Evolutionary conservation across 2,888 invertebrate species (phyloP).

Genomic region (Drosophila atroscutellata): DNA sequence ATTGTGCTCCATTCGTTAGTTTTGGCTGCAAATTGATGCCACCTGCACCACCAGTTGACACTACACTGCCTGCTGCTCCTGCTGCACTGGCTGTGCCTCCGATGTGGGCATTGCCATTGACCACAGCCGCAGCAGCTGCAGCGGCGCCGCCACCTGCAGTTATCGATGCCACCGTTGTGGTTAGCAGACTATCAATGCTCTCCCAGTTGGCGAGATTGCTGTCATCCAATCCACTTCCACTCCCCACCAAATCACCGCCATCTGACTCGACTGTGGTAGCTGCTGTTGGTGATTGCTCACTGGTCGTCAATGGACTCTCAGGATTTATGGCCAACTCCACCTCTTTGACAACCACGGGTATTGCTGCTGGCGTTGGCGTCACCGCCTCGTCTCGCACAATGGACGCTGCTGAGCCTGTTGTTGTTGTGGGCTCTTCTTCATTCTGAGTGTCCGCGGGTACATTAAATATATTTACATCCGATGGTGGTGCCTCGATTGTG

Average conservation of each 20-base stretch:
- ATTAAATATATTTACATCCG: conserved; percentile 71
- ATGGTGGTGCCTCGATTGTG: conserved; percentile 34
- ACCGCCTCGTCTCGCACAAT: conserved; percentile 12
- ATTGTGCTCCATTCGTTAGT: conserved; percentile 86
- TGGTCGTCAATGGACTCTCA: conserved; percentile 2
- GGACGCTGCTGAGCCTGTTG: conserved; percentile 23
- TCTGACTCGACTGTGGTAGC: conserved; percentile 18
- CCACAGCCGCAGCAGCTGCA: conserved; percentile 64
- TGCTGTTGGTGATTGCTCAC: conserved; percentile 18
- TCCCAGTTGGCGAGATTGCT: conserved; percentile 77
- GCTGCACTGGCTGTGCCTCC: conserved; percentile 16
- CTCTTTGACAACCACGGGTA: conserved; percentile 27
- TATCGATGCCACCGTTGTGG: conserved; percentile 73
- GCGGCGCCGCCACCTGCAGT: conserved; percentile 60
- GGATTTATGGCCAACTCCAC: conserved; percentile 21
- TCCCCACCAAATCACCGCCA: conserved; percentile 44
- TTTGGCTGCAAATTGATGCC: conserved; percentile 75
- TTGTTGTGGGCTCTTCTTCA: conserved; percentile 27
- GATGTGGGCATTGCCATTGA: conserved; percentile 62
- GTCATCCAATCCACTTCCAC: conserved; percentile 59
- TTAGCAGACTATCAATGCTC: conserved; percentile 81
- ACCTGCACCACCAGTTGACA: conserved; percentile 16
- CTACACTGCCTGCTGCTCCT: conserved; percentile 17
- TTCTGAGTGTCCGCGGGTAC: conserved; percentile 43
- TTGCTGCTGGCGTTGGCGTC: conserved; percentile 2